Evolutionary conservation across 1,140 invertebrate species (phyloP).

Genomic region (Halesus radiatus): DNA sequence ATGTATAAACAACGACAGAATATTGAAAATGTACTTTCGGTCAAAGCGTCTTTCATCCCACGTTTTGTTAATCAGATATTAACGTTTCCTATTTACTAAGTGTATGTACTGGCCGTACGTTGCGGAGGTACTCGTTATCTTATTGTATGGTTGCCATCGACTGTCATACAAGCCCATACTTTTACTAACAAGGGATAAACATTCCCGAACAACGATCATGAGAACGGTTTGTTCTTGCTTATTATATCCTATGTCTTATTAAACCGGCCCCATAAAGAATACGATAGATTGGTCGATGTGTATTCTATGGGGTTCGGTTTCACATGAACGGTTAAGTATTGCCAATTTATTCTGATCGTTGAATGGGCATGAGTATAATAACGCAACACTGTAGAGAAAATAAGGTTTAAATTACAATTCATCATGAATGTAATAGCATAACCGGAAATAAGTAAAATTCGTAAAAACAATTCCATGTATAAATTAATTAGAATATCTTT

Average conservation of each 20-base stretch:
- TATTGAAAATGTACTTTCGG: background rate
- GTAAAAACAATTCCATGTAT: no score
- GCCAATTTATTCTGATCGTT: no score
- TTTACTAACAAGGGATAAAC: conserved; percentile 38
- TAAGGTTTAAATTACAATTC: no score
- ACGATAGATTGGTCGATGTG: conserved; percentile 10
- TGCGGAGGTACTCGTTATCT: conserved; percentile 12
- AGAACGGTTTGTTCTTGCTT: conserved; percentile 36
- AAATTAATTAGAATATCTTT: no score
- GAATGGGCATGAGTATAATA: no score
- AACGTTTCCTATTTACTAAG: conserved; percentile 25
- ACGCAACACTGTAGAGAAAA: no score
- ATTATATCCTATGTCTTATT: conserved; percentile 38
- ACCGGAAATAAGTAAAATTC: no score
- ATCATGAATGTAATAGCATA: no score
- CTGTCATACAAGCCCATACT: conserved; percentile 33
- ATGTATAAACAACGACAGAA: conserved; percentile 6
- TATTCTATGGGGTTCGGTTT: conserved; percentile 13
- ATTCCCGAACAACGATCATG: conserved; percentile 44
- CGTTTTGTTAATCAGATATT: conserved; percentile 32
- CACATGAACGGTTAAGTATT: background rate
- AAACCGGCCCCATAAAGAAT: conserved; percentile 37
- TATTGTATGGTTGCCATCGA: conserved; percentile 30
- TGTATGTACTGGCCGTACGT: background rate
- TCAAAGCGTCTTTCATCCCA: conserved; percentile 38